Conservation (phyloP, 2,113 vertebrate species). For the Dermatemys mawii region DNA sequence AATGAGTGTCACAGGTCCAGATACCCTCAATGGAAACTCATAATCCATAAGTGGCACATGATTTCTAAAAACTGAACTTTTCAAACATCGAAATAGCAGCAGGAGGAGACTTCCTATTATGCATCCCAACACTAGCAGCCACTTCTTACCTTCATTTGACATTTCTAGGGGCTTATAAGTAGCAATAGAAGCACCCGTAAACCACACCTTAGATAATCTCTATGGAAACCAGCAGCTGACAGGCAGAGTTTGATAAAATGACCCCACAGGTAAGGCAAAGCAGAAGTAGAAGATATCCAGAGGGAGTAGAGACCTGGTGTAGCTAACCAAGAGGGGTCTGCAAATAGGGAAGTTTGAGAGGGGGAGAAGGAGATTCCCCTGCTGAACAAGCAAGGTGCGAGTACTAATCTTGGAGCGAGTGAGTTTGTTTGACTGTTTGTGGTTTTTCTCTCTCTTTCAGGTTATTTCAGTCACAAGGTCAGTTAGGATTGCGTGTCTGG, state of each 20-base stretch:
- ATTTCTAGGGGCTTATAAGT: background rate
- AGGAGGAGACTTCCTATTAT: background rate
- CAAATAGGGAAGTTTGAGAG: no score
- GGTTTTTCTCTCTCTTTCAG: no score
- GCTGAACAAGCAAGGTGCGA: no score
- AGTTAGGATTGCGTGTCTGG: no score
- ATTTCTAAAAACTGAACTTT: background rate
- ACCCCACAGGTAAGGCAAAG: background rate
- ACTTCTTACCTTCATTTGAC: background rate
- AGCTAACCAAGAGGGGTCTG: background rate
- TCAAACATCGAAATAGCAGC: background rate
- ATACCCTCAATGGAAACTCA: background rate
- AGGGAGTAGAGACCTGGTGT: background rate
- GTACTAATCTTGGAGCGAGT: no score
- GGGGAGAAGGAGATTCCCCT: no score
- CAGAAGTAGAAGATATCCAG: background rate
- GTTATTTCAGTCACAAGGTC: no score
- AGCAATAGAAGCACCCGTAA: background rate
- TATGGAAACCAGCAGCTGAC: background rate
- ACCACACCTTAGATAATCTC: background rate
- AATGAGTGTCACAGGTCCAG: background rate
- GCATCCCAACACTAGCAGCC: background rate
- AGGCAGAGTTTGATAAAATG: background rate
- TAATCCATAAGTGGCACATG: rapidly evolving
- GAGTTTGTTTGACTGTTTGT: no score